Evolutionary conservation across 2,888 invertebrate genomes (phyloP), one percentile per base, ranked within the genome.

Genomic region (Ectemnius lituratus): DNA sequence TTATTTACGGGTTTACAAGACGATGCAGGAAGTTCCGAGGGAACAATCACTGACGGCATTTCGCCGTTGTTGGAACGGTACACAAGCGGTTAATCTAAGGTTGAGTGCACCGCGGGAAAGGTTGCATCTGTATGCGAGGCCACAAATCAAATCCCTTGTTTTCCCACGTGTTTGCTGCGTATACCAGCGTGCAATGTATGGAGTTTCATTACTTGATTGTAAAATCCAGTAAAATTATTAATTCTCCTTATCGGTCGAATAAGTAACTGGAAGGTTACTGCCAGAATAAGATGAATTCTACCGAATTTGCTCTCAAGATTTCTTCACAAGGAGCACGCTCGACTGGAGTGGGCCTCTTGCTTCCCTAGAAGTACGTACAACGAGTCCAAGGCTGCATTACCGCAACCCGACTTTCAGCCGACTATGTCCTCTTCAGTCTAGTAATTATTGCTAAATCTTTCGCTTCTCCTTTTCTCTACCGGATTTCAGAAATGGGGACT

Each of bases 311-410:
- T 37, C 37, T 11, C 8, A 37, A 37, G 37, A 37, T 37, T 37
- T 37, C 37, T 37, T 37, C 37, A 37, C 2, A 8, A 37, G 37
- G 37, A 37, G 37, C 11, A 16, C 61, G 47, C 45, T 62, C 60
- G 52, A 71, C 70, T 79, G 61, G 58, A 61, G 74, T 61, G 28
- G 70, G 76, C 77, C 72, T 65, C 70, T 63, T 70, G 79, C 76
- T 77, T 79, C 82, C 80, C 83, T 80, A 84, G 16, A 14, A 52
- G 16, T 52, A 16, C 85, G 80, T 84, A 83, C 83, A 87, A 86
- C 78, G 83, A 87, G 86, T 83, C 85, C 87, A 88, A 87, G 87
- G 87, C 85, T 83, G 66, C 63, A 62, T 75, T 86, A 81, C 76
- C 76, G 86, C 85, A 84, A 86, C 83, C 72, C 72, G 73, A 84